phyloP scores from a whole-genome alignment of 2,113 vertebrate species.

The Mobula birostris region DNA sequence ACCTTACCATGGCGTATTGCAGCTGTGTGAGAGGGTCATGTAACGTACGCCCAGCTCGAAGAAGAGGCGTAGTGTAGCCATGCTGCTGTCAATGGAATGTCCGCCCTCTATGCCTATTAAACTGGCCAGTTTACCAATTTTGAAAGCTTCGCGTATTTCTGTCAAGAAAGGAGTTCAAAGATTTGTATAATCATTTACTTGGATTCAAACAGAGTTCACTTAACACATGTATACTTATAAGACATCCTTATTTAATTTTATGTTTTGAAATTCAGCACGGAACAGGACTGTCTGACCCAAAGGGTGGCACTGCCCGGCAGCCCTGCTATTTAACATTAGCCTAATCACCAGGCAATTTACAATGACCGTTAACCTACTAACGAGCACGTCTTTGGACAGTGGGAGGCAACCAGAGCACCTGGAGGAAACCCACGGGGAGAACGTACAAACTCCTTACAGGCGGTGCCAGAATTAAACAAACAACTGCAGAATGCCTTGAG shows the following conservation, averaged over 20 bases:
- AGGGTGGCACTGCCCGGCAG: no score
- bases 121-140: conserved; percentile 65
- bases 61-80: conserved; percentile 71
- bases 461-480: no score
- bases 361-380: no score
- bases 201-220: not conserved
- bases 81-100: conserved; percentile 87
- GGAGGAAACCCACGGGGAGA: no score
- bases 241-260: not conserved
- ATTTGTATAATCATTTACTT: not conserved
- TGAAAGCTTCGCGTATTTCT: conserved; percentile 67
- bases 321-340: no score
- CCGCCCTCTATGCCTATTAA: conserved; percentile 86
- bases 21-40: conserved; percentile 87
- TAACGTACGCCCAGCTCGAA: conserved; percentile 83
- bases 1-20: conserved; percentile 85
- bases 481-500: no score
- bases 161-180: not conserved
- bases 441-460: no score
- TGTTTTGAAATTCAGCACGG: no score
- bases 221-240: not conserved
- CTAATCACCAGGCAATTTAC: no score
- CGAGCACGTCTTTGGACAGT: no score
- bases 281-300: no score
- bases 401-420: no score